phyloP scores from a whole-genome alignment of 1,140 invertebrate genomes.

The Heliconius congener region DNA sequence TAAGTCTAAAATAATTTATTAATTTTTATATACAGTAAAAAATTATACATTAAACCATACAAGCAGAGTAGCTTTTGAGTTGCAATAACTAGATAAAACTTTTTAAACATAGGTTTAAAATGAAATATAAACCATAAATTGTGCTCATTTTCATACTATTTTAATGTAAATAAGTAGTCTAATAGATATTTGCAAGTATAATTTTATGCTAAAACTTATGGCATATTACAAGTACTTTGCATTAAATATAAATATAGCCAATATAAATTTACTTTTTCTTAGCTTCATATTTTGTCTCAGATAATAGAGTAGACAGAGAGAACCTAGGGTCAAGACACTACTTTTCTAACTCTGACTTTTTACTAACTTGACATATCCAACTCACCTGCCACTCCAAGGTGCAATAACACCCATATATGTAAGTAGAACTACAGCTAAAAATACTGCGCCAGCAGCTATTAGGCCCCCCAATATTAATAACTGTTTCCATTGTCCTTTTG shows the following conservation, averaged over 20 bases:
- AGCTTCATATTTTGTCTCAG: too few species aligned
- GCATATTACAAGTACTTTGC: neutral
- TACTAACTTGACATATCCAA: neutral
- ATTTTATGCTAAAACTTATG: neutral
- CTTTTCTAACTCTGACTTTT: neutral
- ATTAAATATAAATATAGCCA: too few species aligned
- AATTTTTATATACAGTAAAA: too few species aligned
- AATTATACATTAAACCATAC: neutral
- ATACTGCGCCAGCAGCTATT: conserved; percentile 89
- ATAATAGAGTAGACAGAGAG: too few species aligned
- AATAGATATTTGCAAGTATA: conserved; percentile 4
- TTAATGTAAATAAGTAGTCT: neutral
- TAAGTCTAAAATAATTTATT: too few species aligned
- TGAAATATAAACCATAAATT: neutral
- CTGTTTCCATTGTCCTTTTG: conserved; percentile 95
- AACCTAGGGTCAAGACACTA: too few species aligned
- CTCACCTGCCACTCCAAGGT: conserved; percentile 97
- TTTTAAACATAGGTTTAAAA: neutral
- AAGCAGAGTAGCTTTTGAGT: neutral
- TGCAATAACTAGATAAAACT: neutral
- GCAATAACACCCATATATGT: conserved; percentile 97
- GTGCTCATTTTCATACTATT: neutral
- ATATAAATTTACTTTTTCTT: too few species aligned
- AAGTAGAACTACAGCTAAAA: conserved; percentile 91
- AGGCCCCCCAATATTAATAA: conserved; percentile 91